These are phyloP conservation scores for Lingula anatina DNA, from an alignment of 2,888 invertebrate genomes.

Conservation along the genomic window DNA sequence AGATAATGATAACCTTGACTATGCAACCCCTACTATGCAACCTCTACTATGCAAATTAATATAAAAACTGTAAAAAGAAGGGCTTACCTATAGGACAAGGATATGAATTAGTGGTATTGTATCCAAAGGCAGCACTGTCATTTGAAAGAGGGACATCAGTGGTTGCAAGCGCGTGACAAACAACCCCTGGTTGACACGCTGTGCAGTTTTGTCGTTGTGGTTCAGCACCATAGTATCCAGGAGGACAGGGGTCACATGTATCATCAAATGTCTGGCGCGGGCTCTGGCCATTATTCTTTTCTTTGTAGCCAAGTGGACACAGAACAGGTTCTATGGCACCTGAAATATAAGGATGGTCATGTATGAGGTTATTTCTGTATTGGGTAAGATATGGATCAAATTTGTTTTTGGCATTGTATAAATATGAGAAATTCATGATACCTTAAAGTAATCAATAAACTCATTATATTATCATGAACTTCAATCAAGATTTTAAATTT, in stretches of 20 bases:
- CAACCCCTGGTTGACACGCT: constrained; percentile 45
- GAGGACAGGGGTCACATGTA: constrained; percentile 44
- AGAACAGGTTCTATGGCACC: constrained; percentile 43
- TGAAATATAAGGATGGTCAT: constrained; percentile 7
- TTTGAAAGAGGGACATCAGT: constrained; percentile 40
- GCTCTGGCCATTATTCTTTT: constrained; percentile 34
- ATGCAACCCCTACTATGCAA: no score
- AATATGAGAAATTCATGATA: background rate
- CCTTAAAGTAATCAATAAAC: background rate
- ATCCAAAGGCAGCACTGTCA: constrained; percentile 25
- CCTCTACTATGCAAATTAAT: no score
- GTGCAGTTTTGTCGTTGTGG: constrained; percentile 30
- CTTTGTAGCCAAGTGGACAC: constrained; percentile 45
- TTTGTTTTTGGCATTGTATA: background rate
- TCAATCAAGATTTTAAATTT: no score
- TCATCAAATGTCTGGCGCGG: constrained; percentile 30
- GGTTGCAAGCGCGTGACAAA: constrained; percentile 36
- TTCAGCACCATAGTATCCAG: constrained; percentile 41
- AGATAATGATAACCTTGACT: no score
- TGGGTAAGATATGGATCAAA: background rate
- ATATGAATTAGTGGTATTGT: constrained; percentile 37
- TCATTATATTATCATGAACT: no score
- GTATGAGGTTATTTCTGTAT: background rate
- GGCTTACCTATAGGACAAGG: constrained; percentile 41
- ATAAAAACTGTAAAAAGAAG: no score